phyloP scores from a whole-genome alignment of 2,113 vertebrate genomes.

The Pardalotus punctatus region DNA sequence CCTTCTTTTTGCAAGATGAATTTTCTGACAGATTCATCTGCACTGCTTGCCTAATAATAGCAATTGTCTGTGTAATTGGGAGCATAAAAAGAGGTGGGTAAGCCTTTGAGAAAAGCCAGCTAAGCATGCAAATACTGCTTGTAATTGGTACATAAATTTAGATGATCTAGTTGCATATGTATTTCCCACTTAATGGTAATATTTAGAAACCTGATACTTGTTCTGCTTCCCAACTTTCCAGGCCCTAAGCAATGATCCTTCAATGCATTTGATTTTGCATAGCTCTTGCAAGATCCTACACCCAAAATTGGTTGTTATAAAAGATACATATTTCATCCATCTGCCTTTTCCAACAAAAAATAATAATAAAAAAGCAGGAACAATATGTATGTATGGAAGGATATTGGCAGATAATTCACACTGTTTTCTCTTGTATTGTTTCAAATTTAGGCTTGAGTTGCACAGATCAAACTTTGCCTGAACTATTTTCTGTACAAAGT shows the following conservation, averaged over 20 bases:
- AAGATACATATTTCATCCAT: neutral
- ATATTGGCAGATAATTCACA: neutral
- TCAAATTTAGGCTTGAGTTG: neutral
- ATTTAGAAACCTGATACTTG: neutral
- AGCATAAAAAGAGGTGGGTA: slow-evolving; percentile 34
- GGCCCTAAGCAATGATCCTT: neutral
- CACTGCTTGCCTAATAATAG: slow-evolving; percentile 12
- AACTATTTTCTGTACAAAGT: neutral
- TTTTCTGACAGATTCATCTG: slow-evolving; percentile 7
- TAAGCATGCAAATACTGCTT: slow-evolving; percentile 30
- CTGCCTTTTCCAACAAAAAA: neutral
- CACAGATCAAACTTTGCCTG: neutral
- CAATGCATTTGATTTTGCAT: neutral
- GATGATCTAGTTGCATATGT: slow-evolving; percentile 24
- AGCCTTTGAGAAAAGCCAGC: slow-evolving; percentile 18
- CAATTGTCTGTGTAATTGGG: slow-evolving; percentile 24
- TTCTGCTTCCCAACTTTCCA: neutral
- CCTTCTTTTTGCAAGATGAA: neutral
- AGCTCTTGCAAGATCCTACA: neutral
- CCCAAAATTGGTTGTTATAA: neutral
- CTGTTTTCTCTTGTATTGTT: neutral
- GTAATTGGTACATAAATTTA: slow-evolving; percentile 47
- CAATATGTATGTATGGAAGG: neutral
- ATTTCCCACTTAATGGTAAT: neutral
- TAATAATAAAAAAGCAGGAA: neutral